phyloP scores from a whole-genome alignment of 2,113 vertebrate genomes.

The Malaclemys terrapin region DNA sequence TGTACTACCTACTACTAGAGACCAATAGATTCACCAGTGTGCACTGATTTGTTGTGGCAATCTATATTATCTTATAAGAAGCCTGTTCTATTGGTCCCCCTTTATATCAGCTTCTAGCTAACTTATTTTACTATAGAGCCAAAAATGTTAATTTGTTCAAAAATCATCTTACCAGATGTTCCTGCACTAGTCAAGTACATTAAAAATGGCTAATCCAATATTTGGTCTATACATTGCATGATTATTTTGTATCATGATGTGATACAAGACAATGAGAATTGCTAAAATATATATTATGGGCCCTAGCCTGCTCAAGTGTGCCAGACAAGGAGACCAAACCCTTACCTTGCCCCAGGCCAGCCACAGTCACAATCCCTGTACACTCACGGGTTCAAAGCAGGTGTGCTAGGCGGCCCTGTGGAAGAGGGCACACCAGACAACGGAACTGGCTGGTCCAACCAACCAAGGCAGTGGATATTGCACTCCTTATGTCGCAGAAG shows the following conservation, averaged over 20 bases:
- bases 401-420: not conserved
- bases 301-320: not conserved
- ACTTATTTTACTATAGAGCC: not conserved
- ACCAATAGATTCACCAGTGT: not conserved
- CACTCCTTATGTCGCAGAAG: fast-evolving
- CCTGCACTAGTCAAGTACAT: not conserved
- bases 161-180: not conserved
- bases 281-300: not conserved
- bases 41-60: not conserved
- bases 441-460: not conserved
- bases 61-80: not conserved
- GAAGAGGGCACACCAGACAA: not conserved
- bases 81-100: not conserved
- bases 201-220: not conserved
- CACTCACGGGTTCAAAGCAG: not conserved
- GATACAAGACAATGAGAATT: not conserved
- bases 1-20: not conserved
- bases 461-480: not conserved
- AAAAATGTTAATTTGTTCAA: not conserved
- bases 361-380: not conserved
- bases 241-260: not conserved
- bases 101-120: not conserved
- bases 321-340: not conserved
- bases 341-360: not conserved
- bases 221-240: not conserved